Evolutionary conservation across 2,797 vertebrate genomes (phyloP).

Genomic region (Enteromius treurensis): DNA sequence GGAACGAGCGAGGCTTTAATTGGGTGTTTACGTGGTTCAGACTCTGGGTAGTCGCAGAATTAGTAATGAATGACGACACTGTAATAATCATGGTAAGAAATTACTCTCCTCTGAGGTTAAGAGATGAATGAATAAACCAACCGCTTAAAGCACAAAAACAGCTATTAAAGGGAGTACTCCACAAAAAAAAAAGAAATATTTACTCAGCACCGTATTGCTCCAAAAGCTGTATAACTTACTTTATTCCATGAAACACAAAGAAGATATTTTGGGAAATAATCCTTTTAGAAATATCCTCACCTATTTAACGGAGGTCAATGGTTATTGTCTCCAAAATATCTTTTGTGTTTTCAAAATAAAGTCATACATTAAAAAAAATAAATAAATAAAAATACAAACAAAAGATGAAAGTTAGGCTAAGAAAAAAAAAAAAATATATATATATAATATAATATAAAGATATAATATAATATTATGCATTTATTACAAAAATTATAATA

Average conservation of each 20-base stretch:
- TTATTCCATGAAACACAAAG: not conserved
- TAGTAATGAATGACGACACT: conserved; percentile 46
- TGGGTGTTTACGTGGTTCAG: conserved; percentile 44
- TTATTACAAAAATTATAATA: too few species aligned
- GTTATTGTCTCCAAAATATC: not conserved
- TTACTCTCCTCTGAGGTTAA: conserved; percentile 43
- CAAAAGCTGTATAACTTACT: not conserved
- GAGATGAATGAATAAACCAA: conserved; percentile 36
- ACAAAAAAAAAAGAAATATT: not conserved
- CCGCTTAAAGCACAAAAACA: conserved; percentile 42
- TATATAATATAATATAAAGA: not conserved
- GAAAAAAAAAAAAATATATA: too few species aligned
- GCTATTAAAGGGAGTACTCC: not conserved
- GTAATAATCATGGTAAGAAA: conserved; percentile 52
- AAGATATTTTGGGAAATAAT: not conserved
- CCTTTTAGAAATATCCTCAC: not conserved
- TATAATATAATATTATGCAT: not conserved
- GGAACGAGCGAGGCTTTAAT: conserved; percentile 47
- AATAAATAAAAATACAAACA: too few species aligned
- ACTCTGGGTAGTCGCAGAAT: conserved; percentile 26
- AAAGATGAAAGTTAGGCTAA: too few species aligned
- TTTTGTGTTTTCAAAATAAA: not conserved
- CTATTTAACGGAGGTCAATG: not conserved
- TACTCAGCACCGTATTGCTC: not conserved
- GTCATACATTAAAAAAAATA: not conserved